Evolutionary conservation across 2,888 invertebrate genomes (phyloP).

Genomic region (Acronicta psi): DNA sequence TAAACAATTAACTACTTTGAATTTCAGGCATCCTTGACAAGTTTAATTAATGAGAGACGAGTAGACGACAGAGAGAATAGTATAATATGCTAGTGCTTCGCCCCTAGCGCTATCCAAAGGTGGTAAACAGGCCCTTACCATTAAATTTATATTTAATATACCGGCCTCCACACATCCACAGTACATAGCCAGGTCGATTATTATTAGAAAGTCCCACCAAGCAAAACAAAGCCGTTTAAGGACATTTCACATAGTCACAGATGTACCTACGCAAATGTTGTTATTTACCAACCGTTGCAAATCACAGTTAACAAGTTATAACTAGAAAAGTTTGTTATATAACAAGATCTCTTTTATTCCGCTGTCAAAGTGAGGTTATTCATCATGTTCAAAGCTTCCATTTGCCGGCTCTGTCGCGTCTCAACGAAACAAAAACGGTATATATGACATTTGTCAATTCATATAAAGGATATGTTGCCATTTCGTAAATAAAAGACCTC

Average conservation of each 20-base stretch:
- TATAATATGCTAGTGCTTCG: no score
- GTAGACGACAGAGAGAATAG: no score
- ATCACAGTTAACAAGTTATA: constrained; percentile 7
- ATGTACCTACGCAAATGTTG: constrained; percentile 4
- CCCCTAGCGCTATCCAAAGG: no score
- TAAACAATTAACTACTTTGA: no score
- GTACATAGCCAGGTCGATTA: no score
- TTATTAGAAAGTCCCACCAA: no score
- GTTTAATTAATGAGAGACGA: no score
- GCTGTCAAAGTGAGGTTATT: constrained; percentile 9
- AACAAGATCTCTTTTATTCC: constrained; percentile 7
- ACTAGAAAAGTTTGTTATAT: constrained; percentile 16
- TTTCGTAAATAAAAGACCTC: constrained; percentile 56
- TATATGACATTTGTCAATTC: constrained; percentile 63
- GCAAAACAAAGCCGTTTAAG: constrained; percentile 5
- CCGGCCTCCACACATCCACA: no score
- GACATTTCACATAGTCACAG: constrained; percentile 3
- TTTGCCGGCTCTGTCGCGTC: constrained; percentile 21
- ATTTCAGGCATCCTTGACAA: no score
- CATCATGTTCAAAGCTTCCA: constrained; percentile 19
- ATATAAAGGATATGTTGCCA: constrained; percentile 51
- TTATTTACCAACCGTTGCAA: constrained; percentile 13
- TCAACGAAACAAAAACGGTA: constrained; percentile 35
- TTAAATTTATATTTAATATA: no score
- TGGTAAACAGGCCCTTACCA: no score